Conservation (phyloP, 1,140 invertebrate species). For the Medauroidea extradentata region DNA sequence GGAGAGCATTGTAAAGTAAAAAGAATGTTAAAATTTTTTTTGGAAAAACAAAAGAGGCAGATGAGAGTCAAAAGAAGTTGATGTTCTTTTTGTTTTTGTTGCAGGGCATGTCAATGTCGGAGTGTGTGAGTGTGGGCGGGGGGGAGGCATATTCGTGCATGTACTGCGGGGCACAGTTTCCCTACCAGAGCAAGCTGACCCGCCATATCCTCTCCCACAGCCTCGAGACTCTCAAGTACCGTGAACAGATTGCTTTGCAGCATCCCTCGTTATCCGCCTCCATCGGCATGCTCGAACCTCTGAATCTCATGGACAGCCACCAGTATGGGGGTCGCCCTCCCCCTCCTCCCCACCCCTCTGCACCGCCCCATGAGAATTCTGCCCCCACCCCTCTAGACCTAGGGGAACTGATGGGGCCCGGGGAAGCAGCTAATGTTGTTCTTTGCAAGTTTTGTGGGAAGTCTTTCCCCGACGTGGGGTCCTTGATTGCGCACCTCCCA, state of each 20-base stretch:
- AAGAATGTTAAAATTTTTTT: slow-evolving; percentile 1
- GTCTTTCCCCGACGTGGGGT: slow-evolving; percentile 81
- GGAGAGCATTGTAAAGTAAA: neutral
- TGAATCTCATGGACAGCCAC: slow-evolving; percentile 36
- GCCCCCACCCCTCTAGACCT: slow-evolving; percentile 41
- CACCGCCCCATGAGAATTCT: slow-evolving; percentile 43
- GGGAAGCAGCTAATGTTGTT: slow-evolving; percentile 49
- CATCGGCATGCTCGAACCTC: slow-evolving; percentile 25
- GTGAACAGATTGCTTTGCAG: slow-evolving; percentile 57
- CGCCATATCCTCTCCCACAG: slow-evolving; percentile 82
- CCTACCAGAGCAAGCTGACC: slow-evolving; percentile 83
- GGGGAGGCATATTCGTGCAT: slow-evolving; percentile 64
- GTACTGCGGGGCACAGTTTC: slow-evolving; percentile 81
- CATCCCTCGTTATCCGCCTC: slow-evolving; percentile 48
- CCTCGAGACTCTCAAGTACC: slow-evolving; percentile 78
- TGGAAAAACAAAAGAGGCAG: neutral
- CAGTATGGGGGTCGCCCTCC: slow-evolving; percentile 32
- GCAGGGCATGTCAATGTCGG: slow-evolving; percentile 73
- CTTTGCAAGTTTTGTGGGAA: slow-evolving; percentile 88
- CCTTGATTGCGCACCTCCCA: slow-evolving; percentile 77
- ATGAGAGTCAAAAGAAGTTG: slow-evolving; percentile 69
- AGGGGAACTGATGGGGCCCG: slow-evolving; percentile 13
- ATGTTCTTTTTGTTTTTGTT: slow-evolving; percentile 79
- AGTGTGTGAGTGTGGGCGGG: slow-evolving; percentile 49
- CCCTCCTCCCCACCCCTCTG: slow-evolving; percentile 46